A percentile compares a stretch with the other conserved stretches of the same genome.
phyloP scores from a whole-genome alignment of 2,888 invertebrate genomes.

The Acanthosepion pharaonis region DNA sequence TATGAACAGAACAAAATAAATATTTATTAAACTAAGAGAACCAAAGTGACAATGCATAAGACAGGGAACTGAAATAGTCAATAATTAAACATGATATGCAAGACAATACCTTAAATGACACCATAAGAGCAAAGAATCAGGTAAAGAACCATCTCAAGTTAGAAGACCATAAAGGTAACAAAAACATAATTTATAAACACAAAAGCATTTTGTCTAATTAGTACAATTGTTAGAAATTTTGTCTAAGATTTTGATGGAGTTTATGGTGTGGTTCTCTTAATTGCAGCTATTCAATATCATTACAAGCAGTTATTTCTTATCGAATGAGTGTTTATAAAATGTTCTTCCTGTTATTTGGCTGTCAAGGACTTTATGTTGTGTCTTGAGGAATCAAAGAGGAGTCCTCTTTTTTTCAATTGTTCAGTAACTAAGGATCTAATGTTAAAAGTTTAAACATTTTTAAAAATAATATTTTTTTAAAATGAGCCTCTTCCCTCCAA shows the following conservation, averaged over 20 bases:
- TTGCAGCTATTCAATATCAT: neutral
- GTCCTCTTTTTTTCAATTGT: neutral
- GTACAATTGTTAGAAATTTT: neutral
- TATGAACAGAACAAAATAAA: neutral
- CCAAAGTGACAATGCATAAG: neutral
- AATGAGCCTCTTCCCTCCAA: too few relatives aligned
- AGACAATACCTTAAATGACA: slow-evolving; percentile 33
- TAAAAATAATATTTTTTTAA: neutral
- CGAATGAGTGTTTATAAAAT: neutral
- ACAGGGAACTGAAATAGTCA: neutral
- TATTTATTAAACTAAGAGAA: neutral
- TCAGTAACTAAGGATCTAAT: neutral
- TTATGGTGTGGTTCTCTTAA: slow-evolving; percentile 11
- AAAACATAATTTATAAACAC: neutral
- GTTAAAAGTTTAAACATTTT: neutral
- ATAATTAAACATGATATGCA: slow-evolving; percentile 1
- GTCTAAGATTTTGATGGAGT: neutral
- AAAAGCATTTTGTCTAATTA: neutral
- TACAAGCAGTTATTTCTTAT: neutral
- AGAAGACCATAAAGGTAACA: neutral
- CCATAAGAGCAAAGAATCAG: neutral
- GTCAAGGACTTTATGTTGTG: neutral
- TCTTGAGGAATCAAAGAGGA: neutral
- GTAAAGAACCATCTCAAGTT: neutral
- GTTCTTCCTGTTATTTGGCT: slow-evolving; percentile 4